Evolutionary conservation across 2,113 vertebrate genomes (phyloP).

Genomic region (Apteryx mantelli): DNA sequence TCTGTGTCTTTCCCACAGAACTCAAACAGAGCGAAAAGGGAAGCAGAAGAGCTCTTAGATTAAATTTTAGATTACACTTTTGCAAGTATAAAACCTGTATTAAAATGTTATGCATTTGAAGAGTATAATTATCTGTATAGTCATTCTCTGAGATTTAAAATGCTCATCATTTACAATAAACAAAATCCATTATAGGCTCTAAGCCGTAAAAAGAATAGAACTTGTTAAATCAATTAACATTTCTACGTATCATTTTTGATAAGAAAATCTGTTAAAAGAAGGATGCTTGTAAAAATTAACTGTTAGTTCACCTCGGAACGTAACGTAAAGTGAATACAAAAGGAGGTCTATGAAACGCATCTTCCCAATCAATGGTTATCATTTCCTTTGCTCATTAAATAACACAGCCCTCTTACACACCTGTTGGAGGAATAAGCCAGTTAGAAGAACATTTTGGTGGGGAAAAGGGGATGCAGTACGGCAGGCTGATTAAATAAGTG

Average conservation of each 20-base stretch:
- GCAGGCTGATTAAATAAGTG: not conserved
- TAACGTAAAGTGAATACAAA: rapidly evolving
- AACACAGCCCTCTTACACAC: not conserved
- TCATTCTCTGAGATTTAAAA: not conserved
- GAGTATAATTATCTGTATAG: not conserved
- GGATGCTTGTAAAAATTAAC: not conserved
- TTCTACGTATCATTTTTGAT: not conserved
- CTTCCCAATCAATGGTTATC: not conserved
- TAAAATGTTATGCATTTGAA: not conserved
- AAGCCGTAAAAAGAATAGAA: not conserved
- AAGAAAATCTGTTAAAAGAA: not conserved
- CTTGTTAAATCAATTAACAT: not conserved
- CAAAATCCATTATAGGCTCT: not conserved
- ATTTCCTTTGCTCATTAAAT: not conserved
- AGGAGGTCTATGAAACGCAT: not conserved
- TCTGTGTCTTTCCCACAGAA: not conserved
- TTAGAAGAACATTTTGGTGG: not conserved
- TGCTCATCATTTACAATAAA: not conserved
- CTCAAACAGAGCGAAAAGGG: not conserved
- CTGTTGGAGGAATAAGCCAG: not conserved
- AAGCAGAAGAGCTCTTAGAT: not conserved
- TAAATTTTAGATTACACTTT: not conserved
- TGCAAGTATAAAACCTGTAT: not conserved
- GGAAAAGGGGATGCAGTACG: not conserved
- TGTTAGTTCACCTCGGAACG: not conserved